These are phyloP conservation scores for Spea bombifrons DNA, from an alignment of 2,113 vertebrate species.

Conservation along the genomic window DNA sequence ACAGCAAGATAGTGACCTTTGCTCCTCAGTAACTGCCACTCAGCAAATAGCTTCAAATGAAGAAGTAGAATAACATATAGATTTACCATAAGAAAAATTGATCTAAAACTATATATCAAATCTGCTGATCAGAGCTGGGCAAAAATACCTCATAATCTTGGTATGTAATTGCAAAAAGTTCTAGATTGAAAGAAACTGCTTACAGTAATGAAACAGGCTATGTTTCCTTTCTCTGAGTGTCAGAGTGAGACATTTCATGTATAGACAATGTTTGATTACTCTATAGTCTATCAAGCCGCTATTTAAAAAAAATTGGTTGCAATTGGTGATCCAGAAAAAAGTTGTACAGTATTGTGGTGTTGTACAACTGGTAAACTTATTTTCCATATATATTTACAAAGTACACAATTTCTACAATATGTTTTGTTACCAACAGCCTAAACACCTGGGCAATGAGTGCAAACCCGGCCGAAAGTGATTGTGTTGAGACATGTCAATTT, in stretches of 20 bases:
- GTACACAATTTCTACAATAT: too few relatives aligned
- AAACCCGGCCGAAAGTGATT: too few relatives aligned
- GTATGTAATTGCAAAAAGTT: conserved; percentile 51
- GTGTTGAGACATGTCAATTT: too few relatives aligned
- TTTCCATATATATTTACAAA: too few relatives aligned
- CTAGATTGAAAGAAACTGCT: conserved; percentile 46
- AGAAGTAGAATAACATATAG: conserved; percentile 76
- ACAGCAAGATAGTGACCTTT: conserved; percentile 76
- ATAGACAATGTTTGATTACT: conserved; percentile 35
- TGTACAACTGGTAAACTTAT: too few relatives aligned
- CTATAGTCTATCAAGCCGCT: conserved; percentile 6
- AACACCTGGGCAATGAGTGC: too few relatives aligned
- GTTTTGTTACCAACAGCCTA: too few relatives aligned
- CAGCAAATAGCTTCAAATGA: conserved; percentile 82
- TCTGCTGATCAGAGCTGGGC: conserved; percentile 74
- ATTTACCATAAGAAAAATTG: conserved; percentile 79
- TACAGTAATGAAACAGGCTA: conserved; percentile 34
- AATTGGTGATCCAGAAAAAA: not conserved
- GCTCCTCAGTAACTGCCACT: conserved; percentile 81
- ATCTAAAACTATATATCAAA: conserved; percentile 78
- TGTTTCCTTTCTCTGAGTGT: conserved; percentile 31
- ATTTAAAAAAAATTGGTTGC: conserved; percentile 19
- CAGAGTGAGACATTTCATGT: conserved; percentile 31
- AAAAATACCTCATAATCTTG: conserved; percentile 59
- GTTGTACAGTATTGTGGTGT: too few relatives aligned